These are phyloP conservation scores for Cyanoderma ruficeps DNA, from an alignment of 2,113 vertebrate genomes.

Conservation along the genomic window DNA sequence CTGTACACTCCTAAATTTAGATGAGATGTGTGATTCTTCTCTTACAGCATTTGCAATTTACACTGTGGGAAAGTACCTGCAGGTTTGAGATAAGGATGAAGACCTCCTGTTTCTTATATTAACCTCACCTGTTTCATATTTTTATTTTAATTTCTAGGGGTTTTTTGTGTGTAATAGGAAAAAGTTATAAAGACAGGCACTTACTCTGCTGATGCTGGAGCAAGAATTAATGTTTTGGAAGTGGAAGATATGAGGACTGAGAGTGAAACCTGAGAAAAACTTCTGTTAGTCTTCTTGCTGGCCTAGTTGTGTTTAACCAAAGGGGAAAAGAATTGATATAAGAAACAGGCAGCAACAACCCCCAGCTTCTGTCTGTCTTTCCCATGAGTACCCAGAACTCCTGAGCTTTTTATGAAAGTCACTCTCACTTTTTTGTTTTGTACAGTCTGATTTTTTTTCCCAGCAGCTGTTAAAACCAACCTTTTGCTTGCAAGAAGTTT, in stretches of 20 bases:
- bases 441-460: neutral
- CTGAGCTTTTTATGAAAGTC: neutral
- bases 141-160: neutral
- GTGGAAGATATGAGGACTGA: neutral
- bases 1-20: neutral
- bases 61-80: neutral
- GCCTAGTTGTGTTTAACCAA: neutral
- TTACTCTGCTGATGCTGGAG: neutral
- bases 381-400: neutral
- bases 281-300: neutral
- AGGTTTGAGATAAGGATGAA: neutral
- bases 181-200: neutral
- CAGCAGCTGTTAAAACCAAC: neutral
- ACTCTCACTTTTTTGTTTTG: neutral
- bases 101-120: neutral
- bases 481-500: neutral
- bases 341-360: neutral
- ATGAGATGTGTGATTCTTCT: neutral
- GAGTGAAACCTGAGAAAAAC: neutral
- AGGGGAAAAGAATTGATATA: neutral
- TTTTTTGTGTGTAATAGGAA: neutral
- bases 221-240: neutral
- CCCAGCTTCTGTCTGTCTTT: neutral
- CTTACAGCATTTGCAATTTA: neutral
- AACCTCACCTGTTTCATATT: neutral